Evolutionary conservation across 1,140 invertebrate species (phyloP).

Genomic region (Trigoniulus corallinus): DNA sequence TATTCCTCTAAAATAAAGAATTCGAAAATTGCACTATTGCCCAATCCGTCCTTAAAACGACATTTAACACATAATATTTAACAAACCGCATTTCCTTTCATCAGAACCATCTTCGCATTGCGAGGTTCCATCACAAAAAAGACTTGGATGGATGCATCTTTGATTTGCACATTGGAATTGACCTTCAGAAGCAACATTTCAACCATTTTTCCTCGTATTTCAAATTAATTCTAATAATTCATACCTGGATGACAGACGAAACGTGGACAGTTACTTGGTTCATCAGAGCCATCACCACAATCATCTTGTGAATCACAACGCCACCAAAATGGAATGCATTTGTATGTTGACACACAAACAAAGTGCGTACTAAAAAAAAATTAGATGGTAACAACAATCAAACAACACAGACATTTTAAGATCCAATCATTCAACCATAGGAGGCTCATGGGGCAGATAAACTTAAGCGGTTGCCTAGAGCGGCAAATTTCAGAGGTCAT

Average conservation of each 20-base stretch:
- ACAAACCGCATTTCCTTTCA: slow-evolving; percentile 36
- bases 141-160: slow-evolving; percentile 47
- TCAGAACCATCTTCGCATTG: slow-evolving; percentile 86
- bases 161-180: slow-evolving; percentile 56
- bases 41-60: no score
- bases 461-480: no score
- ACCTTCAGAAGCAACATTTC: slow-evolving; percentile 31
- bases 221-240: background rate
- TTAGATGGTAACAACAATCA: no score
- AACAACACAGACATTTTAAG: background rate
- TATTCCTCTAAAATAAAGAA: slow-evolving; percentile 18
- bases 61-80: no score
- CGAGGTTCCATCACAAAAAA: slow-evolving; percentile 57
- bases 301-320: slow-evolving; percentile 48
- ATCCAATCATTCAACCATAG: no score
- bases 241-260: slow-evolving; percentile 41
- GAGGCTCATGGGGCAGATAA: no score
- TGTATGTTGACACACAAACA: slow-evolving; percentile 50
- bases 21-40: background rate
- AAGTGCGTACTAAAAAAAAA: slow-evolving; percentile 46
- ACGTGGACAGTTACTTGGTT: slow-evolving; percentile 44
- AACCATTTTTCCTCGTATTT: background rate
- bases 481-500: no score
- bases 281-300: slow-evolving; percentile 60
- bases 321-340: slow-evolving; percentile 48